These are phyloP conservation scores for Eupeodes luniger DNA, from an alignment of 2,888 invertebrate species.

Conservation along the genomic window DNA sequence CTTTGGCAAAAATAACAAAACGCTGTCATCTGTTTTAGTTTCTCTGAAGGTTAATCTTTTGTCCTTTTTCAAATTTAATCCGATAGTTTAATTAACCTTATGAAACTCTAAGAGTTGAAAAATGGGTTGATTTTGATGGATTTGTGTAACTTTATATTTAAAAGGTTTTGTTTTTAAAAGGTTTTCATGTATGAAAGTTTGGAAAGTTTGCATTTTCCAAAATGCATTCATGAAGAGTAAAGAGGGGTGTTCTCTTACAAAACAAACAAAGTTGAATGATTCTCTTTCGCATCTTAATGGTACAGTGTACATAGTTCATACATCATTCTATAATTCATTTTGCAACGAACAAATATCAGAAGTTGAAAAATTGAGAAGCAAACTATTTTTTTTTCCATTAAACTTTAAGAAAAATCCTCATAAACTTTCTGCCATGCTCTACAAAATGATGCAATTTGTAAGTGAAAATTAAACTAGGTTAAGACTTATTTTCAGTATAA, in stretches of 20 bases:
- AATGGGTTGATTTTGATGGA: not conserved
- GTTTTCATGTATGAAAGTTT: not conserved
- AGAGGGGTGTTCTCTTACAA: not conserved
- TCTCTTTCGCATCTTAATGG: not conserved
- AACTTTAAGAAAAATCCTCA: constrained; percentile 24
- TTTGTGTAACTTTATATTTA: not conserved
- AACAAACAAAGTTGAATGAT: constrained; percentile 6
- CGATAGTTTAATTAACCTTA: too few species aligned
- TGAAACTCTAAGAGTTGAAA: too few species aligned
- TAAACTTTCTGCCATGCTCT: constrained; percentile 18
- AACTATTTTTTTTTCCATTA: constrained; percentile 2
- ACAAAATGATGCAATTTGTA: constrained; percentile 49
- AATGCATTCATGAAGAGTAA: not conserved
- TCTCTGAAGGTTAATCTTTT: too few species aligned
- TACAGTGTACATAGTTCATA: too few species aligned
- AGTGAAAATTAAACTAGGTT: not conserved
- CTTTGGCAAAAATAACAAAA: too few species aligned
- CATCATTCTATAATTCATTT: too few species aligned
- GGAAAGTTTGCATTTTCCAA: constrained; percentile 34
- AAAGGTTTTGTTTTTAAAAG: constrained; percentile 5
- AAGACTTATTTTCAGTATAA: too few species aligned
- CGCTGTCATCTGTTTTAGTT: too few species aligned
- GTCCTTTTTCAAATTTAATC: too few species aligned
- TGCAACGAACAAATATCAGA: not conserved
- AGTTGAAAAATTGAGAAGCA: constrained; percentile 17